Evolutionary conservation across 2,797 vertebrate genomes (phyloP).

Genomic region (Lacerta agilis): DNA sequence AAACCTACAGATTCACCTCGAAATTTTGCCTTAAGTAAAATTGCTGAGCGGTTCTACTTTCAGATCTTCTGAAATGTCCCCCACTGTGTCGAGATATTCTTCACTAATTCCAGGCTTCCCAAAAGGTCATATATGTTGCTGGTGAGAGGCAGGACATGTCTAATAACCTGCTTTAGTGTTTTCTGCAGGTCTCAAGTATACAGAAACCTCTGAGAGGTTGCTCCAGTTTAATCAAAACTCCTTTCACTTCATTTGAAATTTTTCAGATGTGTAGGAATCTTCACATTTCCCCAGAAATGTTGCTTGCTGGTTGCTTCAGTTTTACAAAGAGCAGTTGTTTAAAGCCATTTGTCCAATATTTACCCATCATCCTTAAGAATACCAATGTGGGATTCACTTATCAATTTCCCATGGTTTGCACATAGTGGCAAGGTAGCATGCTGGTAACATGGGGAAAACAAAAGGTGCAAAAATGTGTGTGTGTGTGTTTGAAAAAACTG

Average conservation of each 20-base stretch:
- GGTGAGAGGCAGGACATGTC: background rate
- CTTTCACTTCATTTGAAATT: background rate
- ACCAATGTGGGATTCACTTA: slow-evolving; percentile 16
- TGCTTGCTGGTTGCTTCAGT: background rate
- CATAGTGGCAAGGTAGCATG: slow-evolving; percentile 27
- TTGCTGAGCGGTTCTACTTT: background rate
- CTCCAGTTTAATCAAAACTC: background rate
- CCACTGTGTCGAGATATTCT: background rate
- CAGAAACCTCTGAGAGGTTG: background rate
- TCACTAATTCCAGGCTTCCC: background rate
- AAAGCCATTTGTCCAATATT: background rate
- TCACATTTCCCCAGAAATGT: background rate
- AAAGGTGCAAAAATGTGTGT: background rate
- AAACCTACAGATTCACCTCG: background rate
- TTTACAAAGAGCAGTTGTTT: background rate
- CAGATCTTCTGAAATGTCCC: background rate
- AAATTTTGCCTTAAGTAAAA: background rate
- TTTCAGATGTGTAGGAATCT: background rate
- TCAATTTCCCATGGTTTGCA: slow-evolving; percentile 18
- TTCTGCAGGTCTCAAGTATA: background rate
- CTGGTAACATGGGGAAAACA: slow-evolving; percentile 35
- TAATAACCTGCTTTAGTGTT: background rate
- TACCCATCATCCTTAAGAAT: background rate
- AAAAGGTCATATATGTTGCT: background rate
- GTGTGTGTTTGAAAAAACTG: background rate